Base-by-base conservation (phyloP, 2,113 vertebrate species). In the Empidonax alnorum region DNA sequence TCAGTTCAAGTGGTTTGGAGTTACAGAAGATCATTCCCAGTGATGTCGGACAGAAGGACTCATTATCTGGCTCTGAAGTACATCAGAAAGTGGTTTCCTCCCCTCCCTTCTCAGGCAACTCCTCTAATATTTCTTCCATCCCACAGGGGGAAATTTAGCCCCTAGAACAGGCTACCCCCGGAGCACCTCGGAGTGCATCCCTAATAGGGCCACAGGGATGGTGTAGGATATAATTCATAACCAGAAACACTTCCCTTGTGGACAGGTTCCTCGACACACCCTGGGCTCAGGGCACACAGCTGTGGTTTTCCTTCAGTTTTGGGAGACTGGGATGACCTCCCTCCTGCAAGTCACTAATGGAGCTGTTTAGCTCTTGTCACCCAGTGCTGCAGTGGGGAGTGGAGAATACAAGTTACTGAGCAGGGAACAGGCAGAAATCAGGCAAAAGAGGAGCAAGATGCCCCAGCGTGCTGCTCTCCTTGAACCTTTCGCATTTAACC, bases 211-310 rank as follows among this genome's bases (percentile, higher is more conserved):
- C 69, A 65, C 1, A 0, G 88, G 90, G 93, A 92, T 90, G 82
- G 68, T 72, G 69, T 33, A 88, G 92, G 71, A 17, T 93, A 23
- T 92, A 96, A 95, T 94, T 93, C 88, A 66, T 68, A 92, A 90
- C 79, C 86, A 96, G 93, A 89, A 96, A 89, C 77, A 61, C 76
- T 96, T 96, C 69, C 93, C 88, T 90, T 89, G 79, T 93, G 88
- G 93, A 92, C 72, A 93, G 90, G 85, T 93, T 97, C 88, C 73
- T 46, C 78, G 85, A 77, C 90, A 95, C 94, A 94, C 94, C 96
- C 92, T 78, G 12, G 18, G 58, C 61, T 68, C 80, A 96, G 92
- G 92, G 85, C 76, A 90, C 83, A 77, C 76, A 81, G 76, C 90
- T 95, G 94, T 89, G 94, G 93, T 90, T 96, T 96, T 75, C 90